Evolutionary conservation across 1,140 invertebrate genomes (phyloP), one percentile per base, ranked within the genome.

Genomic region (Drosophila chauvacae): DNA sequence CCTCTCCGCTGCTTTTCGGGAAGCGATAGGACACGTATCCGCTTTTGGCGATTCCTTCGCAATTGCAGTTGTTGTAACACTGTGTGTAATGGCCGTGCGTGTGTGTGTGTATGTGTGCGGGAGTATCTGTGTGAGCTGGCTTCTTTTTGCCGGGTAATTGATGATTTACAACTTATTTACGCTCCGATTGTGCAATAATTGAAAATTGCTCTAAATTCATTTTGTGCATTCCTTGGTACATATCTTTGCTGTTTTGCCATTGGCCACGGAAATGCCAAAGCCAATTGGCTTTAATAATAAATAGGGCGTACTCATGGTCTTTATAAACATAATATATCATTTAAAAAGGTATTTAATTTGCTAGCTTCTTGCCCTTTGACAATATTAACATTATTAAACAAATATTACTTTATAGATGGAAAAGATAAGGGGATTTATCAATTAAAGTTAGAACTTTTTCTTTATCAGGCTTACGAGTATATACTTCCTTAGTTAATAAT

Each of bases 121-220:
- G 39, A 48, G 35, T 61, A 20, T 69, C 56, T 68, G 47, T 73
- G 26, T 48, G 28, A 62, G 59, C 50, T 76, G 75, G 66, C 50
- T 69, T 51, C 59, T 83, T 80, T 88, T 88, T 80, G 58, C 64
- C 69, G 55, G 80, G 81, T 90, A 88, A 88, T 88, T 88, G 84
- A 88, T 88, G 84, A 88, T 88, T 88, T 88, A 88, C 84, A 88
- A 88, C 84, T 88, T 88, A 88, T 90, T 88, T 88, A 88, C 84
- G 84, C 84, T 88, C 81, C 85, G 76, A 84, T 88, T 88, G 84
- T 90, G 84, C 85, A 90, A 88, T 88, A 88, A 88, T 88, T 88
- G 84, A 88, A 88, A 88, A 88, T 90, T 88, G 85, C 84, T 84
- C 85, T 69, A 84, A 85, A 88, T 90, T 84, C 85, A 90, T 90